Evolutionary conservation across 2,797 vertebrate species (phyloP), one percentile per base, ranked within the genome.

Genomic region (Acipenser oxyrinchus): DNA sequence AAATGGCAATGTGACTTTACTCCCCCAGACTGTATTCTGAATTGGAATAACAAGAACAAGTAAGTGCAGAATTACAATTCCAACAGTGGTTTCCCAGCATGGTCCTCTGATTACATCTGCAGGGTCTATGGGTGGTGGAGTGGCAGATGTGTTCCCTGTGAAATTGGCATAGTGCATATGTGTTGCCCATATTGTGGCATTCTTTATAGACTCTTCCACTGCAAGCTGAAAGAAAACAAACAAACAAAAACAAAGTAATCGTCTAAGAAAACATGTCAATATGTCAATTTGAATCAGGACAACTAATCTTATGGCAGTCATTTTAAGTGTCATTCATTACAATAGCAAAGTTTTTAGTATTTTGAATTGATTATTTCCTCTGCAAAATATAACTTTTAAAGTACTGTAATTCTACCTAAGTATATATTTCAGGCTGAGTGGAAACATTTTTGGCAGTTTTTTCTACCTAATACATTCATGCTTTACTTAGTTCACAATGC

Each of bases 71-170:
- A 84, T 90, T 78, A 98, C 96, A 60, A 93, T 93, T 85, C 96
- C 96, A 0, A 99, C 95, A 0, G 85, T 92, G 1, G 95, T 97
- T 83, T 99, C 96, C 96, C 96, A 99, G 86, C 96, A 99, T 48
- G 95, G 93, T 62, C 96, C 96, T 71, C 95, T 88, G 78, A 94
- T 87, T 63, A 93, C 81, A 0, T 98, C 96, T 6, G 94, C 93
- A 0, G 96, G 95, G 65, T 89, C 80, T 13, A 93, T 77, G 11
- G 82, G 69, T 49, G 78, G 87, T 61, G 87, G 90, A 6, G 89
- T 89, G 59, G 83, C 66, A 11, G 92, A 96, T 82, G 76, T 79
- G 1, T 87, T 88, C 75, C 72, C 76, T 0, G 72, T 74, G 13
- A 92, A 92, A 77, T 91, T 91, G 72, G 79, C 58, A 1, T 91